These are phyloP conservation scores for Sprattus sprattus DNA, from an alignment of 2,113 vertebrate genomes.

Conservation along the genomic window DNA sequence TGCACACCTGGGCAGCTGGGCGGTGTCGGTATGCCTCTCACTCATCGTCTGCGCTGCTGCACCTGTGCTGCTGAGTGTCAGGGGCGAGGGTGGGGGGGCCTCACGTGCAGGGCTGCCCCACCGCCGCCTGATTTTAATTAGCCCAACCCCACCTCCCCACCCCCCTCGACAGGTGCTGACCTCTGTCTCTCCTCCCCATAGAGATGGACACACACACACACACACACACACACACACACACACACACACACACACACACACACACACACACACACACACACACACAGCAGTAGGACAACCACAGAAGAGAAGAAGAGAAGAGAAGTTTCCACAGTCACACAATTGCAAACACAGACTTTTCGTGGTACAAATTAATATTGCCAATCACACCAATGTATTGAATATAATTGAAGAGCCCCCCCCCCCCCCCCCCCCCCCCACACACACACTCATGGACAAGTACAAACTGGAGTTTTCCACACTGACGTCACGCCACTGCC, in stretches of 20 bases:
- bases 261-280: neutral
- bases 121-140: neutral
- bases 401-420: too few species aligned
- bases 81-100: neutral
- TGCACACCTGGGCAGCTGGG: neutral
- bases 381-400: too few species aligned
- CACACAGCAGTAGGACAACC: too few species aligned
- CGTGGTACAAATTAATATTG: too few species aligned
- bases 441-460: too few species aligned
- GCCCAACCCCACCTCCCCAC: neutral
- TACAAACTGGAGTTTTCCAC: too few species aligned
- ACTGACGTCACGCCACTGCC: too few species aligned
- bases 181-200: neutral
- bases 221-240: neutral
- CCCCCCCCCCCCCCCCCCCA: too few species aligned
- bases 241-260: neutral
- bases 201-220: neutral
- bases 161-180: neutral
- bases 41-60: constrained; percentile 17
- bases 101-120: neutral
- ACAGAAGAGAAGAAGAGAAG: too few species aligned
- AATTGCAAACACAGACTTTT: too few species aligned
- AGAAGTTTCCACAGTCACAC: too few species aligned
- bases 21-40: constrained; percentile 18
- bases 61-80: neutral